Evolutionary conservation across 2,888 invertebrate genomes (phyloP), one percentile per base, ranked within the genome.

Genomic region (Cordylochernes scorpioides): DNA sequence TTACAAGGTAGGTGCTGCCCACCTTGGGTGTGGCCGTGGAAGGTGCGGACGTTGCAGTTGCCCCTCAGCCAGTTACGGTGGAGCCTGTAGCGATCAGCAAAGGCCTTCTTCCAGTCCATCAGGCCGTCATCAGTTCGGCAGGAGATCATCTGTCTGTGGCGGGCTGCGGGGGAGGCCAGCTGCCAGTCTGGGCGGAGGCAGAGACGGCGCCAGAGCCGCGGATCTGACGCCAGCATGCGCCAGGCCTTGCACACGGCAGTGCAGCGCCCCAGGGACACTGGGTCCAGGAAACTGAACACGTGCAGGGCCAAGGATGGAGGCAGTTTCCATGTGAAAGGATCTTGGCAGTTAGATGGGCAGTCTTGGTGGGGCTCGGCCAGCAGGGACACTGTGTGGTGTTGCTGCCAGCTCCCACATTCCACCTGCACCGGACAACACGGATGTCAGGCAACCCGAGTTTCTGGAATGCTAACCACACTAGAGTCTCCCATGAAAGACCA

Each of bases 21-120:
- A 52, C 55, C 59, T 47, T 58, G 55, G 8, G 53, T 50, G 42
- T 60, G 60, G 16, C 60, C 60, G 43, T 55, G 53, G 46, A 60
- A 60, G 12, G 58, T 59, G 15, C 59, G 44, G 3, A 60, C 55
- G 31, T 56, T 54, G 42, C 58, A 60, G 32, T 55, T 46, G 8
- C 58, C 59, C 28, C 46, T 49, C 31, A 57, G 40, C 59, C 59
- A 60, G 41, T 59, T 59, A 25, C 54, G 47, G 28, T 54, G 45
- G 18, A 59, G 42, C 10, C 54, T 45, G 39, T 45, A 60, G 18
- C 58, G 44, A 39, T 59, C 58, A 15, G 54, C 49, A 49, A 58
- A 59, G 13, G 54, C 54, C 33, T 46, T 44, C 41, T 55, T 54
- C 57, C 57, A 58, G 55, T 58, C 45, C 27, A 52, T 48, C 31